phyloP scores from a whole-genome alignment of 2,888 invertebrate genomes.

The Mimachlamys varia region DNA sequence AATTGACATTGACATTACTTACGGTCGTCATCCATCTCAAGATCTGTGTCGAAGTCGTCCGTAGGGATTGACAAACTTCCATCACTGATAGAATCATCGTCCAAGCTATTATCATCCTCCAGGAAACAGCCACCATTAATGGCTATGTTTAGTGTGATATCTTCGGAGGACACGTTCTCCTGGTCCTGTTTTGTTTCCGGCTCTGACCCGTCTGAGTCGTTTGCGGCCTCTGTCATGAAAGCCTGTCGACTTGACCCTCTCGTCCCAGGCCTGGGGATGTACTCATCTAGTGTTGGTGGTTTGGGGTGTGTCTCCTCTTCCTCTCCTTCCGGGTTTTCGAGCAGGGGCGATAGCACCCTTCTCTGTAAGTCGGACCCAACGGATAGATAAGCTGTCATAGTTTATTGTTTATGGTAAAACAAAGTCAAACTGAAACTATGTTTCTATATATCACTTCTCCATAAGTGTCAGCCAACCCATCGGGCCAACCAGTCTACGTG shows the following conservation, averaged over 20 bases:
- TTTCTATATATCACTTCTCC: background rate
- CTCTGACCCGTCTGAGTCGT: background rate
- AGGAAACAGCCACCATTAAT: slow-evolving; percentile 42
- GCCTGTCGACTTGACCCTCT: background rate
- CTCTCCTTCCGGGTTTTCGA: slow-evolving; percentile 50
- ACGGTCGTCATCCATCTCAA: slow-evolving; percentile 74
- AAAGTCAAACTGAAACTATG: background rate
- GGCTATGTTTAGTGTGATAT: slow-evolving; percentile 41
- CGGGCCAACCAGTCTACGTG: slow-evolving; percentile 9
- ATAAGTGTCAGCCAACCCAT: slow-evolving; percentile 15
- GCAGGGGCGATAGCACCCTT: slow-evolving; percentile 48
- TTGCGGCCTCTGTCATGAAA: slow-evolving; percentile 17
- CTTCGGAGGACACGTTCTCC: slow-evolving; percentile 28
- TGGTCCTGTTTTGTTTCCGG: background rate
- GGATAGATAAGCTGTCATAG: background rate
- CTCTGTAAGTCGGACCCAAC: slow-evolving; percentile 13
- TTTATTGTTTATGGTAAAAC: background rate
- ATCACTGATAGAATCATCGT: slow-evolving; percentile 59
- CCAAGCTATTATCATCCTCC: slow-evolving; percentile 44
- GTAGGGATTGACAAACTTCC: slow-evolving; percentile 56
- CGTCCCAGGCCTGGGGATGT: slow-evolving; percentile 38
- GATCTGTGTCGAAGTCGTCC: slow-evolving; percentile 74
- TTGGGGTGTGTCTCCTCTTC: slow-evolving; percentile 34
- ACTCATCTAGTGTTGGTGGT: slow-evolving; percentile 50
- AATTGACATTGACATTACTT: slow-evolving; percentile 39